Base-by-base conservation (phyloP, 2,113 vertebrate genomes). In the Numida meleagris region DNA sequence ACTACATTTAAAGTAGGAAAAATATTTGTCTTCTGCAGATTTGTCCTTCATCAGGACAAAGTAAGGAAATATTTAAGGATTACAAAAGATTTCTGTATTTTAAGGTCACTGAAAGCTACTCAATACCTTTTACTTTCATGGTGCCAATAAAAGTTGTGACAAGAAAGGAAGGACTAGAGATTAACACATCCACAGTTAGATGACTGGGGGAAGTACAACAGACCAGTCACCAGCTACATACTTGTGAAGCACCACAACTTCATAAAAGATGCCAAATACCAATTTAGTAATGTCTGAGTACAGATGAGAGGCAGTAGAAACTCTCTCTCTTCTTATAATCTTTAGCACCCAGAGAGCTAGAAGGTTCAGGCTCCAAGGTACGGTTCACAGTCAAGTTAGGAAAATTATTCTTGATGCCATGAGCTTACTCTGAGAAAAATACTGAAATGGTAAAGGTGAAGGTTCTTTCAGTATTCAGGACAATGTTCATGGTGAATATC, bases 311-410 rank as follows among this genome's bases (percentile, higher is more conserved):
- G 46, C 3, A 31, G 12, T 16, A 71, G 18, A 67, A 67, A 66
- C 4, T 14, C 3, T 24, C 11, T 62, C 8, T 61, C 4, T 46
- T 86, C 70, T 33, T 13, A 33, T 12, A 40, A 14, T 17, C 2
- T 6, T 21, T 7, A 21, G 1, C 29, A n/a, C 33, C 4, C 19
- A 10, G 4, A 59, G 7, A 6, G 7, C 6, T 29, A 68, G 29
- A 51, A 11, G 1, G 1, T 46, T 87, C 29, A 55, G 33, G 42
- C 1, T 1, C 6, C 45, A 40, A 43, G 2, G 1, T 34, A 1
- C 6, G 8, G 2, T 23, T 50, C 27, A 88, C 50, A 50, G 11
- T 2, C 14, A 46, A 29, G 4, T 4, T 59, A 66, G 46, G 23
- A 71, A 67, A 82, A 9, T 5, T 38, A 50, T 78, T 84, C 17